Evolutionary conservation across 1,140 invertebrate species (phyloP).

Genomic region (Ptiloglossa arizonensis): DNA sequence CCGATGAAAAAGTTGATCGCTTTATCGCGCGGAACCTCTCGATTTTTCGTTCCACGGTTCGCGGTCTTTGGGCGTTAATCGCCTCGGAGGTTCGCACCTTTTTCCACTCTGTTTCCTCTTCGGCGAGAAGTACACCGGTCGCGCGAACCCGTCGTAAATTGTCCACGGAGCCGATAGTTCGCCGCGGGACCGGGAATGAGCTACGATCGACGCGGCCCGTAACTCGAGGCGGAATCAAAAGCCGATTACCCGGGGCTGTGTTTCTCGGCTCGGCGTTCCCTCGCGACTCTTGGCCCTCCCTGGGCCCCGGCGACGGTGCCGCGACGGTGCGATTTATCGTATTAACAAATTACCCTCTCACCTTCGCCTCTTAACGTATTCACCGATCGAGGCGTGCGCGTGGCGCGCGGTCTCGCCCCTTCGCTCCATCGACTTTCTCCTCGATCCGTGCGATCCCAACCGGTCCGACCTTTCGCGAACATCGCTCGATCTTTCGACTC

Average conservation of each 20-base stretch:
- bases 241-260: slow-evolving; percentile 46
- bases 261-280: slow-evolving; percentile 1
- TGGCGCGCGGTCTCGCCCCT: not conserved
- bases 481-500: not conserved
- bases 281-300: not conserved
- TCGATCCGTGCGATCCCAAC: not conserved
- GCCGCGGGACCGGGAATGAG: slow-evolving; percentile 42
- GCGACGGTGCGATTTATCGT: slow-evolving; percentile 47
- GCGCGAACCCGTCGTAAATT: slow-evolving; percentile 36
- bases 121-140: slow-evolving; percentile 3
- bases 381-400: slow-evolving; percentile 10
- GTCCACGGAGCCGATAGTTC: slow-evolving; percentile 44
- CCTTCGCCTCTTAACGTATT: slow-evolving; percentile 38
- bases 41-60: no score
- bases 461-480: slow-evolving; percentile 20
- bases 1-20: no score
- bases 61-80: slow-evolving; percentile 36
- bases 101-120: slow-evolving; percentile 18
- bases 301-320: not conserved
- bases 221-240: slow-evolving; percentile 54
- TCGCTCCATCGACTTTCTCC: slow-evolving; percentile 20
- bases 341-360: slow-evolving; percentile 58
- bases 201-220: slow-evolving; percentile 54
- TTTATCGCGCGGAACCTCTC: no score
- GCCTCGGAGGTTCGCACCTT: not conserved